Evolutionary conservation across 2,888 invertebrate genomes (phyloP).

Genomic region (Amiota communis): DNA sequence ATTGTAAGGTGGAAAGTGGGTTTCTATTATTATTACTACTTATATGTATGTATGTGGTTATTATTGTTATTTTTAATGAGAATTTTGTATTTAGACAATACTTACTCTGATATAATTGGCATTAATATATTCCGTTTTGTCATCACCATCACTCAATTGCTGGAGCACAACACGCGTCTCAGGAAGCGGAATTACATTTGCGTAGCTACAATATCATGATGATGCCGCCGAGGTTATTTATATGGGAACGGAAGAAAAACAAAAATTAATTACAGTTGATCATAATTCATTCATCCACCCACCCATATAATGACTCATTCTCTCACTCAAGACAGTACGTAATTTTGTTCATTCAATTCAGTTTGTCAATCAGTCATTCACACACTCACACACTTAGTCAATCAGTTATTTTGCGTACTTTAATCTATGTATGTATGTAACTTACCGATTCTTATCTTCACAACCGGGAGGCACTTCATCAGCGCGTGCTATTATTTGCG

Average conservation of each 20-base stretch:
- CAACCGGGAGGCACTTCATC: conserved; percentile 90
- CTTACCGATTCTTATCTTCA: conserved; percentile 87
- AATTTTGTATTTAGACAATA: conserved; percentile 43
- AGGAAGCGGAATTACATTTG: conserved; percentile 94
- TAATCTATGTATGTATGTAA: conserved; percentile 26
- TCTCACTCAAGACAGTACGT: neutral
- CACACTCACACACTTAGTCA: conserved; percentile 6
- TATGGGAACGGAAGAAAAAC: conserved; percentile 23
- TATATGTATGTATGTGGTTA: neutral
- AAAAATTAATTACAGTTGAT: conserved; percentile 17
- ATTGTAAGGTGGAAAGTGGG: conserved; percentile 9
- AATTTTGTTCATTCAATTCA: too few species aligned
- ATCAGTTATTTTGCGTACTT: too few species aligned
- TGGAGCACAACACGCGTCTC: conserved; percentile 89
- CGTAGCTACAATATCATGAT: conserved; percentile 76
- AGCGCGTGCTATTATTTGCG: conserved; percentile 83
- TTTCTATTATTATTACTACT: conserved; percentile 41
- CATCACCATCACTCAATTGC: conserved; percentile 79
- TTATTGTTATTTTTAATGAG: too few species aligned
- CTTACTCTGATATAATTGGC: conserved; percentile 93
- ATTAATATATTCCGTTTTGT: conserved; percentile 91
- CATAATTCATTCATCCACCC: neutral
- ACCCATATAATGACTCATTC: too few species aligned
- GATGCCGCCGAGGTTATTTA: neutral
- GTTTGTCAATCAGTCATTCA: too few species aligned